Evolutionary conservation across 1,140 invertebrate species (phyloP).

Genomic region (Armadillidium nasatum): DNA sequence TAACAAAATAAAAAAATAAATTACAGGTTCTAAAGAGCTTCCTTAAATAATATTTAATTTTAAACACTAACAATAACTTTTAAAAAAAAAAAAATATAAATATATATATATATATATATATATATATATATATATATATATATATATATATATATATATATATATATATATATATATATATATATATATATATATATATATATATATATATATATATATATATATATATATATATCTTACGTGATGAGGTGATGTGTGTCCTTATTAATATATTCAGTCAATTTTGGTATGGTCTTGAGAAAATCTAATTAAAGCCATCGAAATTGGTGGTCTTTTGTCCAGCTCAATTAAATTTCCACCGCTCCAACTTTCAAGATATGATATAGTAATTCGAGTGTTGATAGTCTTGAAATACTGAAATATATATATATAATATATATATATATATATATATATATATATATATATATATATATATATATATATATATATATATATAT

Average conservation of each 20-base stretch:
- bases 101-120: too few species aligned
- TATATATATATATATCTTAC: slow-evolving; percentile 57
- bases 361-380: slow-evolving; percentile 95
- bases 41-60: too few species aligned
- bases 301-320: slow-evolving; percentile 79
- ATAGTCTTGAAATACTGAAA: slow-evolving; percentile 88
- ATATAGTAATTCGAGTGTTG: slow-evolving; percentile 85
- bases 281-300: slow-evolving; percentile 78
- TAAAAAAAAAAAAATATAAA: too few species aligned
- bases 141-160: slow-evolving; percentile 11
- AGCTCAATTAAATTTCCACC: slow-evolving; percentile 76
- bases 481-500: too few species aligned
- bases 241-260: slow-evolving; percentile 88
- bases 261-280: slow-evolving; percentile 73
- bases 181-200: slow-evolving; percentile 22
- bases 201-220: too few species aligned
- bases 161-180: slow-evolving; percentile 24
- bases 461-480: too few species aligned
- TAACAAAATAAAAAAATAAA: too few species aligned
- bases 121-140: slow-evolving; percentile 23
- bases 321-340: slow-evolving; percentile 75
- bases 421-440: too few species aligned
- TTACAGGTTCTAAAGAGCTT: too few species aligned
- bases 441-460: too few species aligned
- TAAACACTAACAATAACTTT: too few species aligned